Percentiles rank a stretch among this genome's conserved stretches.
Evolutionary conservation across 2,113 vertebrate species (phyloP).

Genomic region (Pyxicephalus adspersus): DNA sequence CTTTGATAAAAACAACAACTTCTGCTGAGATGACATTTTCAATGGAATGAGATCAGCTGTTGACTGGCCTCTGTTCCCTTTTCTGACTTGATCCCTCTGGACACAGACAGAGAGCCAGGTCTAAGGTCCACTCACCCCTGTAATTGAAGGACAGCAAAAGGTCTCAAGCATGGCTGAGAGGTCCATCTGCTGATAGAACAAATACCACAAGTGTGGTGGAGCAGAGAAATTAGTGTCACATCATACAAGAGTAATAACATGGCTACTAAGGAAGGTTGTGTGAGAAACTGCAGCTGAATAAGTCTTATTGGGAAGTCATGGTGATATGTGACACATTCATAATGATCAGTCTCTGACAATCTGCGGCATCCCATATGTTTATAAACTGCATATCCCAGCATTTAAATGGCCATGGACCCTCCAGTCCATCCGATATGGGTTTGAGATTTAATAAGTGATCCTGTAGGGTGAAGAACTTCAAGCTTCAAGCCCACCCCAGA

Average conservation of each 20-base stretch:
- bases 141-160: conserved; percentile 18
- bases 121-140: conserved; percentile 31
- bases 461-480: too few relatives aligned
- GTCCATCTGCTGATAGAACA: conserved; percentile 38
- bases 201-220: conserved; percentile 36
- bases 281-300: conserved; percentile 34
- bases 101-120: conserved; percentile 20
- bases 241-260: conserved; percentile 20
- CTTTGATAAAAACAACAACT: conserved; percentile 78
- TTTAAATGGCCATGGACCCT: too few relatives aligned
- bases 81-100: not conserved
- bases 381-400: too few relatives aligned
- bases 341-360: too few relatives aligned
- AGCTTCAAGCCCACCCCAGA: too few relatives aligned
- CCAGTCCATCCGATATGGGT: too few relatives aligned
- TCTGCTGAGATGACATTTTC: conserved; percentile 75
- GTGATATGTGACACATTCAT: not conserved
- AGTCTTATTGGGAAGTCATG: not conserved
- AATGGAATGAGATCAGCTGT: conserved; percentile 69
- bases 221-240: conserved; percentile 53
- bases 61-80: conserved; percentile 60
- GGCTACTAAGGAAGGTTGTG: not conserved
- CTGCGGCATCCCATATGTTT: too few relatives aligned
- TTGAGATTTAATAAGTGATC: too few relatives aligned
- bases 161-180: not conserved